Percentiles rank a stretch among this genome's conserved stretches.
Conservation (phyloP, 2,113 vertebrate species). For the Monarcha castaneiventris region DNA sequence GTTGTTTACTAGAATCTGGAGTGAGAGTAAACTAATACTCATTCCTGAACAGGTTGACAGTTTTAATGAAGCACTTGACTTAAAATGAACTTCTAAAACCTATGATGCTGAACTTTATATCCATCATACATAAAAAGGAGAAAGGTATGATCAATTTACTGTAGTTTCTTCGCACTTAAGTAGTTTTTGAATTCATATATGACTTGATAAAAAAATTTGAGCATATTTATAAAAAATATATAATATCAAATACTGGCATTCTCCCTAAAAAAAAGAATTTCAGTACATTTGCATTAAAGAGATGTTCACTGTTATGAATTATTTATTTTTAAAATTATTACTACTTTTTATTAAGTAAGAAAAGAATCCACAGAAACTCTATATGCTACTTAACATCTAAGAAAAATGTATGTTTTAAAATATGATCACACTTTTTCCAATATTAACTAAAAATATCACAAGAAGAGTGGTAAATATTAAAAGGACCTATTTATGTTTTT, state of each 20-base stretch:
- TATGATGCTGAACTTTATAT: not conserved
- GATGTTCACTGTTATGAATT: not conserved
- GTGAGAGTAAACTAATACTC: not conserved
- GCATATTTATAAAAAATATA: not conserved
- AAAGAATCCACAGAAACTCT: not conserved
- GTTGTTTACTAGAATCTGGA: slow-evolving; percentile 1
- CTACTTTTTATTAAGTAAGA: not conserved
- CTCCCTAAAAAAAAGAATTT: not conserved
- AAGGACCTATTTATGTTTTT: not conserved
- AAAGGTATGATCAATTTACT: not conserved
- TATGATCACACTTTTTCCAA: not conserved
- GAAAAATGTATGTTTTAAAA: not conserved
- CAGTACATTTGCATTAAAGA: not conserved
- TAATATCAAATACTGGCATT: not conserved
- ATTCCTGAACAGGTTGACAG: not conserved
- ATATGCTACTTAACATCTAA: not conserved
- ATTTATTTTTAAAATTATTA: not conserved
- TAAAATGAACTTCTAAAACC: not conserved
- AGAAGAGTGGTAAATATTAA: not conserved
- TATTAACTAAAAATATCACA: not conserved
- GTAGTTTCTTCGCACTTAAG: not conserved
- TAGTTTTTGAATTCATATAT: not conserved
- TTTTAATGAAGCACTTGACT: not conserved
- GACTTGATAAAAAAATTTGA: not conserved
- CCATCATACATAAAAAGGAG: not conserved